Conservation (phyloP, 1,140 invertebrate genomes). For the Anthonomus grandis region DNA sequence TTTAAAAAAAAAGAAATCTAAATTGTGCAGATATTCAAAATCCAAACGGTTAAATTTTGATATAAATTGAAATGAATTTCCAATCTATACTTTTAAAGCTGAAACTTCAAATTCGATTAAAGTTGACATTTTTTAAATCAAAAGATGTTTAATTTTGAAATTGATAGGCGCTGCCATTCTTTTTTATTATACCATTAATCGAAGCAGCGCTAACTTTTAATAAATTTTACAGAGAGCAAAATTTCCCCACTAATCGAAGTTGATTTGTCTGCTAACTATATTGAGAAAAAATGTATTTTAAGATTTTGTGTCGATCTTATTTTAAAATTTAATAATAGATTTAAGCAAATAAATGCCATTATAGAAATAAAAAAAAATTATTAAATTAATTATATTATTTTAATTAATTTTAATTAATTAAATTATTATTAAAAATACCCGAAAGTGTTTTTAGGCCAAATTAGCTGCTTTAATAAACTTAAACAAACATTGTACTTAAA, state of each 20-base stretch:
- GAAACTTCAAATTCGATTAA: background rate
- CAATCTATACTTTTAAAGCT: background rate
- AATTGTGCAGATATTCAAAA: background rate
- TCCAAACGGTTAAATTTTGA: background rate
- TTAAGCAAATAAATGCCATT: too few species aligned
- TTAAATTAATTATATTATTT: too few species aligned
- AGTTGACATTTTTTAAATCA: background rate
- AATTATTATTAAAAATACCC: too few species aligned
- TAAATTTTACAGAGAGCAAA: background rate
- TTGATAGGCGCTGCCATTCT: background rate
- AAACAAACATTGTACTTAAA: background rate
- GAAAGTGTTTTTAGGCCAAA: background rate
- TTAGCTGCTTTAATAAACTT: background rate
- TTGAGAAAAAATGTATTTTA: too few species aligned
- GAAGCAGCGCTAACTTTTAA: too few species aligned
- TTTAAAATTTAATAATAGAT: background rate
- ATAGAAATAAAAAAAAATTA: too few species aligned
- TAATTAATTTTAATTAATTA: too few species aligned
- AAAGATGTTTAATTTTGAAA: background rate
- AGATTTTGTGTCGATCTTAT: background rate
- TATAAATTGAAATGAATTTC: background rate
- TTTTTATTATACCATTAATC: background rate
- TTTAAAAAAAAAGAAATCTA: background rate
- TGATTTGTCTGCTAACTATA: background rate
- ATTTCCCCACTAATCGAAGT: background rate